Conservation (phyloP, 2,113 vertebrate genomes). For the Damaliscus lunatus region DNA sequence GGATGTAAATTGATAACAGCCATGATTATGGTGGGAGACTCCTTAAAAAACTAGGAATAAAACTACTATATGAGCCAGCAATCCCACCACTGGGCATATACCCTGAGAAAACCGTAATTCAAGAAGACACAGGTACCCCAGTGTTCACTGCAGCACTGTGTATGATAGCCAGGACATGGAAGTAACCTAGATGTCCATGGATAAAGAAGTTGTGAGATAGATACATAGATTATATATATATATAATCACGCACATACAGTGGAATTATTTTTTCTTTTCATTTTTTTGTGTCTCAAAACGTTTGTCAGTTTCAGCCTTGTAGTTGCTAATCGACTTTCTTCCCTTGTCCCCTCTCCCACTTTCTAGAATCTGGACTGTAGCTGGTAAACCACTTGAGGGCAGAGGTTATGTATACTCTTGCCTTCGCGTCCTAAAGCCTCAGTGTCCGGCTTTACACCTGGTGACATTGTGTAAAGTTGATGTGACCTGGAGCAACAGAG, state of each 20-base stretch:
- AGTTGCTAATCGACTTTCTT: neutral
- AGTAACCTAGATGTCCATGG: neutral
- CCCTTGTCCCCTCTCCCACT: neutral
- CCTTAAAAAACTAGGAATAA: neutral
- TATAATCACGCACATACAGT: accelerated
- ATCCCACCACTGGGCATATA: neutral
- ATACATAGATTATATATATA: neutral
- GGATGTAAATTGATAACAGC: neutral
- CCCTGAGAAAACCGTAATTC: neutral
- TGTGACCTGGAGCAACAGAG: neutral
- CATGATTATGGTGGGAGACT: neutral
- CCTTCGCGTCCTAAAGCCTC: neutral
- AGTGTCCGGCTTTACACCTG: neutral
- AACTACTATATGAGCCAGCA: neutral
- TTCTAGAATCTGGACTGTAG: neutral
- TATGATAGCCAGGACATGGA: neutral
- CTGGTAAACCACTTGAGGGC: neutral
- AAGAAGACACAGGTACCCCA: neutral
- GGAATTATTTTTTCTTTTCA: neutral
- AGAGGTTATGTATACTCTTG: neutral
- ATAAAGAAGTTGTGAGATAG: neutral
- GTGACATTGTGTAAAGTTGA: neutral
- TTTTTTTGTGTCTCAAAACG: neutral
- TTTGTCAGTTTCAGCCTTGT: neutral
- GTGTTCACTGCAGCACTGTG: neutral